phyloP scores from a whole-genome alignment of 1,140 invertebrate genomes.

The Drosophila obscura region DNA sequence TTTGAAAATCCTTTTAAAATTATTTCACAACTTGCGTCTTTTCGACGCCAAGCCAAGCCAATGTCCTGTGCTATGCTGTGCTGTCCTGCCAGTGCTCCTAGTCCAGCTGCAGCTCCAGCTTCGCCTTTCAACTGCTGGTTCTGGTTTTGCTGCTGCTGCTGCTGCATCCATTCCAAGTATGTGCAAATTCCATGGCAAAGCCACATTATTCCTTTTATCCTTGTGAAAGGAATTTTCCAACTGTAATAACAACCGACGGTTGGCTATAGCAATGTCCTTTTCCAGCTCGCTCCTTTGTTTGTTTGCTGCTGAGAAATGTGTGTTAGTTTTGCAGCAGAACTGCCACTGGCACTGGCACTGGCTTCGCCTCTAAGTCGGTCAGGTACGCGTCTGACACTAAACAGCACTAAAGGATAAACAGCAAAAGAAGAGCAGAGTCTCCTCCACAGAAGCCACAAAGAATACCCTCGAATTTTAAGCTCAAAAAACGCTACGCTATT shows the following conservation, averaged over 20 bases:
- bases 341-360: conserved; percentile 13
- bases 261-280: conserved; percentile 44
- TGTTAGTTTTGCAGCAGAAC: conserved; percentile 22
- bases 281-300: conserved; percentile 37
- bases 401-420: conserved; percentile 16
- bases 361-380: conserved; percentile 50
- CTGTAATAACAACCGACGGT: conserved; percentile 74
- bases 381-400: conserved; percentile 51
- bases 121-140: conserved; percentile 19
- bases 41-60: conserved; percentile 60
- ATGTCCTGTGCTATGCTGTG: too few relatives aligned
- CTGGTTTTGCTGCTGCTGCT: neutral
- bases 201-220: conserved; percentile 82
- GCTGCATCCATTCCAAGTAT: conserved; percentile 65
- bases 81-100: conserved; percentile 24
- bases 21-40: conserved; percentile 80
- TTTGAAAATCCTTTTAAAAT: conserved; percentile 81
- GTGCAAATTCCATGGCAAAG: conserved; percentile 82
- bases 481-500: too few relatives aligned
- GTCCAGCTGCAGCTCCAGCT: neutral
- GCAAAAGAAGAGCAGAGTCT: neutral
- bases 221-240: conserved; percentile 78
- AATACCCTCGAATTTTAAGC: conserved; percentile 9
- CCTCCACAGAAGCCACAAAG: too few relatives aligned
- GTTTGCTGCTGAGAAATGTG: conserved; percentile 45